Percentiles rank a stretch among this genome's conserved stretches.
Evolutionary conservation across 2,888 invertebrate genomes (phyloP).

Genomic region (Sminthurides aquaticus): DNA sequence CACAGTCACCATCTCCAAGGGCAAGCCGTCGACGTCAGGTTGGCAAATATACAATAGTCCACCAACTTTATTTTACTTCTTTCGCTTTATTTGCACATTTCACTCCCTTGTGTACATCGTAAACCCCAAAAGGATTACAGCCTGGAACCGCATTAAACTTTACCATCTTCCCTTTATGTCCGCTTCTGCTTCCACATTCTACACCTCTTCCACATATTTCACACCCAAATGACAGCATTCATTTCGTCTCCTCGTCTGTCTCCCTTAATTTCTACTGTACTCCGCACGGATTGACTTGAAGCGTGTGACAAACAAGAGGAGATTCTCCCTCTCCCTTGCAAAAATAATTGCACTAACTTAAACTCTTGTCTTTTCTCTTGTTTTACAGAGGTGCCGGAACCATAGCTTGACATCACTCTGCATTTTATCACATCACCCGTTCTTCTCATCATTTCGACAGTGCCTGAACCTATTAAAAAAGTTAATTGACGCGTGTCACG

Average conservation of each 20-base stretch:
- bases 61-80: neutral
- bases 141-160: no score
- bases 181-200: no score
- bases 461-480: slow-evolving; percentile 91
- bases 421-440: slow-evolving; percentile 96
- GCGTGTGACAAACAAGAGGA: no score
- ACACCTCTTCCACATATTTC: neutral
- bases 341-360: neutral
- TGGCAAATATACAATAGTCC: slow-evolving; percentile 27
- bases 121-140: no score
- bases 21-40: slow-evolving; percentile 72
- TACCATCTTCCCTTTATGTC: no score
- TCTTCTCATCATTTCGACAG: slow-evolving; percentile 96
- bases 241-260: no score
- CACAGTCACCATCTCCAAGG: slow-evolving; percentile 76
- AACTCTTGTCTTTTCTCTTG: no score
- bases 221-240: no score
- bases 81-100: neutral
- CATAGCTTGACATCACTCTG: slow-evolving; percentile 95
- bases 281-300: no score
- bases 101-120: slow-evolving; percentile 1
- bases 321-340: no score
- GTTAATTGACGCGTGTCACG: slow-evolving; percentile 95
- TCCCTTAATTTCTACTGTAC: no score
- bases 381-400: slow-evolving; percentile 68